Evolutionary conservation across 1,140 invertebrate species (phyloP).

Genomic region (Calephelis virginiensis): DNA sequence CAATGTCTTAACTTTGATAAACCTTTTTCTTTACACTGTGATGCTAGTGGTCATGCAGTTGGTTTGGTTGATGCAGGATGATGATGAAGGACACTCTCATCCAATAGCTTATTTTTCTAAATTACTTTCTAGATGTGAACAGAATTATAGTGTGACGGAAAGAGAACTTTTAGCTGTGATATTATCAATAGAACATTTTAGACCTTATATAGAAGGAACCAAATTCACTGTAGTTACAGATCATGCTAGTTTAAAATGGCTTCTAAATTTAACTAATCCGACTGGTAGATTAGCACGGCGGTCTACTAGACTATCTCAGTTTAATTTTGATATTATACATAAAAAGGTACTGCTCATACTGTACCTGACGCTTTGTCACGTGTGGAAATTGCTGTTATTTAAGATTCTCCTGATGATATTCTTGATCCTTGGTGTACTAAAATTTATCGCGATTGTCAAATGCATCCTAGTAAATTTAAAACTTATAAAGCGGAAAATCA

Average conservation of each 20-base stretch:
- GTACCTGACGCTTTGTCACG: slow-evolving; percentile 27
- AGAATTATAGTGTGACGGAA: neutral
- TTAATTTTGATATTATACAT: slow-evolving; percentile 30
- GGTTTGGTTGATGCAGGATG: slow-evolving; percentile 23
- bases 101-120: slow-evolving; percentile 2
- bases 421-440: neutral
- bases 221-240: slow-evolving; percentile 24
- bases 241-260: slow-evolving; percentile 32
- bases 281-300: slow-evolving; percentile 30
- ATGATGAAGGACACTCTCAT: slow-evolving; percentile 3
- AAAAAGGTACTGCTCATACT: slow-evolving; percentile 24
- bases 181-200: neutral
- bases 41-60: slow-evolving; percentile 18
- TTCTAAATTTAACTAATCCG: slow-evolving; percentile 30
- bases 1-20: slow-evolving; percentile 19
- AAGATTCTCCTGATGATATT: neutral
- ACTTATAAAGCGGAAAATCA: neutral
- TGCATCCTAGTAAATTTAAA: neutral
- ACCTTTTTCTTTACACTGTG: slow-evolving; percentile 20
- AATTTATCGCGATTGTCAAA: neutral
- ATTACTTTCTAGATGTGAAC: neutral
- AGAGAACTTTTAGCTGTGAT: neutral
- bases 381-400: neutral
- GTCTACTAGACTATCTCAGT: slow-evolving; percentile 29
- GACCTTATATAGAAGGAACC: slow-evolving; percentile 13